phyloP scores from a whole-genome alignment of 1,140 invertebrate genomes.

The Ruditapes philippinarum region DNA sequence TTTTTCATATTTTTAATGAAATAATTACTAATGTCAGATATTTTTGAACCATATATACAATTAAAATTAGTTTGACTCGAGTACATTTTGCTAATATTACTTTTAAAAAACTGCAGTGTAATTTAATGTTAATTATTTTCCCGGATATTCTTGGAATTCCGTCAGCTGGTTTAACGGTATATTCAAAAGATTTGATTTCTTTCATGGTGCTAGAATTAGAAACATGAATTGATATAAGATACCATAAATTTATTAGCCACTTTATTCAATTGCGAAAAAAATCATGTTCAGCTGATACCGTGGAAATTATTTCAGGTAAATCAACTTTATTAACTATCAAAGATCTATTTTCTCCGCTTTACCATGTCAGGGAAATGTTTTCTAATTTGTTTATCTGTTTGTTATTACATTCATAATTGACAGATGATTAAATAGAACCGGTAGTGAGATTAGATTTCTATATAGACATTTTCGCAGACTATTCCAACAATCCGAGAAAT shows the following conservation, averaged over 20 bases:
- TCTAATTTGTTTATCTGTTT: background rate
- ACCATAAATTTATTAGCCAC: background rate
- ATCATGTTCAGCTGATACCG: background rate
- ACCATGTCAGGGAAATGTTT: background rate
- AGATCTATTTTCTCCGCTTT: background rate
- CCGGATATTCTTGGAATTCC: no score
- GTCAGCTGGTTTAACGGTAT: no score
- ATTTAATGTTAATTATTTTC: no score
- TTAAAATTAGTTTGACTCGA: no score
- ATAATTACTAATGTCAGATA: no score
- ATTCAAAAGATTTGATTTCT: background rate
- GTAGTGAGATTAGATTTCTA: background rate
- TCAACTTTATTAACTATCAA: background rate
- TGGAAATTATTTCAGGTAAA: background rate
- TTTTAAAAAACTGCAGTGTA: no score
- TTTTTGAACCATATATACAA: no score
- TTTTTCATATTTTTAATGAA: no score
- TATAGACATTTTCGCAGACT: background rate
- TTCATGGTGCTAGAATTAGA: constrained; percentile 5
- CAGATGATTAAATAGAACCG: background rate
- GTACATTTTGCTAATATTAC: no score
- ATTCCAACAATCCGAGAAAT: constrained; percentile 3
- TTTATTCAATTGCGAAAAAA: background rate
- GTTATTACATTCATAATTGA: background rate
- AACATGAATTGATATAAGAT: background rate